Percentiles rank a stretch among this genome's conserved stretches.
Evolutionary conservation across 2,113 vertebrate genomes (phyloP).

Genomic region (Choloepus hoffmanni): DNA sequence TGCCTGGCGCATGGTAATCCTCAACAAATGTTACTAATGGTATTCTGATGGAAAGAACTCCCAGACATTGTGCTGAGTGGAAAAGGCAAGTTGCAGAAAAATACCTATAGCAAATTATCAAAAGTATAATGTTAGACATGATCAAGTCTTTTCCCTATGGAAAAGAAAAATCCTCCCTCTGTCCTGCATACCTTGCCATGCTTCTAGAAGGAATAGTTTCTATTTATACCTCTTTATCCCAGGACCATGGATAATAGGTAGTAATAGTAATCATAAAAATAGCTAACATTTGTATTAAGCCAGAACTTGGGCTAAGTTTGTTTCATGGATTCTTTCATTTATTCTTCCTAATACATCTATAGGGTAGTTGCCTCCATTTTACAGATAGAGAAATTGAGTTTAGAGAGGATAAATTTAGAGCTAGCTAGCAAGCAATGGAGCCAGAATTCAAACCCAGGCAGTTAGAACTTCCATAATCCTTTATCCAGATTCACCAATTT

Average conservation of each 20-base stretch:
- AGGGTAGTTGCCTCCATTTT: background rate
- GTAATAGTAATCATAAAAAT: background rate
- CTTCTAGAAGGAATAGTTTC: background rate
- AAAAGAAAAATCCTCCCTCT: background rate
- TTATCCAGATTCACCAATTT: background rate
- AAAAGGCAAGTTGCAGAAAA: background rate
- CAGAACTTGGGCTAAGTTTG: background rate
- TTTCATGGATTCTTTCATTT: background rate
- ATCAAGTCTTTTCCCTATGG: background rate
- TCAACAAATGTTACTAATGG: background rate
- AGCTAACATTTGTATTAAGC: background rate
- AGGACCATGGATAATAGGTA: background rate
- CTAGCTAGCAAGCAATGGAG: background rate
- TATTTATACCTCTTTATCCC: background rate
- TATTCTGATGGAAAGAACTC: background rate
- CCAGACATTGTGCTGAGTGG: background rate
- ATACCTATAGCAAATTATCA: background rate
- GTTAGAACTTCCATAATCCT: no score
- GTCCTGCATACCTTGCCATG: background rate
- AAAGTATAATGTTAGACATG: background rate
- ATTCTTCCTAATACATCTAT: background rate
- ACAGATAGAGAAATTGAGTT: background rate
- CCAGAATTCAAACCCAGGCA: background rate
- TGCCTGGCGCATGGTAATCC: background rate
- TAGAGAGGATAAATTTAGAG: background rate